These are phyloP conservation scores for Phaonia tiefii DNA, from an alignment of 2,888 invertebrate genomes.

Conservation along the genomic window DNA sequence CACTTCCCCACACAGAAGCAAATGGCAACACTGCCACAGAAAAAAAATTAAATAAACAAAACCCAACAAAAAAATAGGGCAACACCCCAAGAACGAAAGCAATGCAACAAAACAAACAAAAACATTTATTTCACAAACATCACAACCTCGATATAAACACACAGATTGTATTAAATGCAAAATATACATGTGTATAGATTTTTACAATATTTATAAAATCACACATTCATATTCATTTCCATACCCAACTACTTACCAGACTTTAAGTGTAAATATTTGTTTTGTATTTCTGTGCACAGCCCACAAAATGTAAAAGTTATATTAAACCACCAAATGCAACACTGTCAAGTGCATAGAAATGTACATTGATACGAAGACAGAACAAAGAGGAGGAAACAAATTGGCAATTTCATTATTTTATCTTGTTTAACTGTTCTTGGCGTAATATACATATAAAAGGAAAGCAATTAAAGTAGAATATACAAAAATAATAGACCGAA, in stretches of 20 bases:
- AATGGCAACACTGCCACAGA: neutral
- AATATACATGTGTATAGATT: neutral
- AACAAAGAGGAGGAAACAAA: constrained; percentile 17
- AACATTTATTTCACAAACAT: neutral
- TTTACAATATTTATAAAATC: neutral
- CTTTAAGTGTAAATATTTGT: neutral
- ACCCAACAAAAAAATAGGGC: neutral
- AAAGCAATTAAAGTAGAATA: constrained; percentile 45
- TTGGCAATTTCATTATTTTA: constrained; percentile 21
- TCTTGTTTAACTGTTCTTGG: no score
- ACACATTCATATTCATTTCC: no score
- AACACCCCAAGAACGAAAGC: neutral
- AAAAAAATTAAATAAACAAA: neutral
- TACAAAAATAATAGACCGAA: constrained; percentile 13
- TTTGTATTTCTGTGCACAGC: neutral
- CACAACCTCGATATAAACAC: neutral
- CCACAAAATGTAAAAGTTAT: constrained; percentile 16
- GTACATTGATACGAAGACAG: constrained; percentile 9
- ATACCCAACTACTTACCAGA: constrained; percentile 3
- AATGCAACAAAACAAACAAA: constrained; percentile 11
- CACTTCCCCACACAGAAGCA: no score
- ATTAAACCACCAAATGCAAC: constrained; percentile 25
- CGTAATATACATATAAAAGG: constrained; percentile 8
- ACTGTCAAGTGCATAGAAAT: constrained; percentile 17
- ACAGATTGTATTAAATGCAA: no score